Base-by-base conservation (phyloP, 2,888 invertebrate species). In the Hipparchia sbordonii region DNA sequence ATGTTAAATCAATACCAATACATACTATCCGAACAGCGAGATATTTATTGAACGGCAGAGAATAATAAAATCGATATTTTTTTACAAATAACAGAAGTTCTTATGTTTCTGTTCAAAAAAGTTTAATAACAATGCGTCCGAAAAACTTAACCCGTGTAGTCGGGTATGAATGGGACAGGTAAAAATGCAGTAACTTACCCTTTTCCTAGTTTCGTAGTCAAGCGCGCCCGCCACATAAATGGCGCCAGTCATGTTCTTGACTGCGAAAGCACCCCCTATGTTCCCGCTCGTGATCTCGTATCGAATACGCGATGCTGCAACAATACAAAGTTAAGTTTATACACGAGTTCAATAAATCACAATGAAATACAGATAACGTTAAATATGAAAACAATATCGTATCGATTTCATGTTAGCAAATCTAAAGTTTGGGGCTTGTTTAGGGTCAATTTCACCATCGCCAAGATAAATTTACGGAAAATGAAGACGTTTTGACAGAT, bases 231-330 rank as follows among this genome's bases (percentile, higher is more conserved):
- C 98, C 82, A 99, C 98, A 94, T 98, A 99, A 93, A 99, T 99
- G 89, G 99, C 99, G 83, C 99, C 99, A 80, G 99, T 99, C 97
- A 98, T 98, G 94, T 98, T 98, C 95, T 98, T 98, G 88, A 99
- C 98, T 82, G 98, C 98, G 91, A 99, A 99, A 57, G 98, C 98
- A 84, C 98, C 99, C 78, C 98, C 98, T 95, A 98, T 96, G 96
- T 99, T 99, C 95, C 99, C 99, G 96, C 98, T 98, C 94, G 98
- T 98, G 94, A 99, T 99, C 96, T 99, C 98, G 95, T 99, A 99
- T 95, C 98, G 98, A 96, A 99, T 98, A 96, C 98, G 97, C 95
- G 98, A 98, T 91, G 98, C 98, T 98, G 95, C 76, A 92, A 93
- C 83, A 89, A 89, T 87, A 85, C 80, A 85, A 82, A 83, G 79